Evolutionary conservation across 2,888 invertebrate species (phyloP), one percentile per base, ranked within the genome.

Genomic region (Plagiodera versicolora): DNA sequence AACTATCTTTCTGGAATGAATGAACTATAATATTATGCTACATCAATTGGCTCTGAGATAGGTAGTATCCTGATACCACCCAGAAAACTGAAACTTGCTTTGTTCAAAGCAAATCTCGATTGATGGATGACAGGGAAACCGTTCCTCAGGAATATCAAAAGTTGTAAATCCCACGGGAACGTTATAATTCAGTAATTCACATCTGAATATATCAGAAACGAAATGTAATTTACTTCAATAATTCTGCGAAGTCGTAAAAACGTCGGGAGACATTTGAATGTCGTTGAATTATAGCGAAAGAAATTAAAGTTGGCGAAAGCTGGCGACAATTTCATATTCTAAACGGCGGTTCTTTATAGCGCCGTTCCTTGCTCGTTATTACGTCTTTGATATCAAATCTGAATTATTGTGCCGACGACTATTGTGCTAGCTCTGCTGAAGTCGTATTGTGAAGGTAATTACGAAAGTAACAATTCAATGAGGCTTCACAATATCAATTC

Each of bases 341-440:
- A 69, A 72, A 67, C 68, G 72, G 67, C 72, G 68, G 67, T 73
- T 74, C 74, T 74, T 76, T 75, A 75, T 75, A 75, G 72, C 74
- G 63, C 64, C 70, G 72, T 75, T 75, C 68, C 73, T 72, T 72
- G n/a, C n/a, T n/a, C n/a, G 72, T 76, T 75, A 76, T 75, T 76
- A 73, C 75, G 71, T 74, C 74, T 74, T 75, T 75, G 74, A 75
- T 76, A 76, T 76, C 73, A 75, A 76, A 75, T 74, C 68, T 74
- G 71, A 74, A 65, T 67, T 62, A 61, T 61, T 28, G 50, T 50
- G 19, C 32, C 17, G 35, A 32, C 47, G 49, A 35, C 35, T 28
- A 44, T 49, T 49, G 49, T 56, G 39, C 56, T 49, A 17, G 39
- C 20, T 20, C 44, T 53, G 44, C 20, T 14, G 16, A 44, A 53